A percentile compares a stretch with the other conserved stretches of the same genome.
phyloP scores from a whole-genome alignment of 2,888 invertebrate species.

The Stomorhina lunata region DNA sequence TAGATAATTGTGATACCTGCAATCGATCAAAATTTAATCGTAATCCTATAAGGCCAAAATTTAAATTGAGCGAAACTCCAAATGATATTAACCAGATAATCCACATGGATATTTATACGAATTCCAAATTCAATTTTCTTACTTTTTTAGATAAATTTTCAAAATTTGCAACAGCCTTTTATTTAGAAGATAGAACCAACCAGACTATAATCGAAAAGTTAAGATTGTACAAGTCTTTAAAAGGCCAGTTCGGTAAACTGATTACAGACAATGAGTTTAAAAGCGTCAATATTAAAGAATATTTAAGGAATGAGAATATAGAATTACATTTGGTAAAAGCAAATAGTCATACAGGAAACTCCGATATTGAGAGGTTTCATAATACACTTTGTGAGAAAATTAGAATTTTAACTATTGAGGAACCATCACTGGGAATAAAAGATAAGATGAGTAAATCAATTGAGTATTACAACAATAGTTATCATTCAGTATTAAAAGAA shows the following conservation, averaged over 20 bases:
- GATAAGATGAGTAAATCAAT: constrained; percentile 26
- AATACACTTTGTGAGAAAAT: constrained; percentile 32
- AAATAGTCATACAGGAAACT: constrained; percentile 23
- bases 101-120: too few species aligned
- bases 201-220: constrained; percentile 46
- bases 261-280: constrained; percentile 45
- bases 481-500: constrained; percentile 22
- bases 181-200: too few species aligned
- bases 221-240: constrained; percentile 31
- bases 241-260: constrained; percentile 35
- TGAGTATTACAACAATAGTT: constrained; percentile 37
- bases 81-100: background rate
- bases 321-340: constrained; percentile 14
- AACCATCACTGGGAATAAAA: constrained; percentile 1
- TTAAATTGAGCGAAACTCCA: constrained; percentile 8
- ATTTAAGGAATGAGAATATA: constrained; percentile 14
- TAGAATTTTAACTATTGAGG: background rate
- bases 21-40: constrained; percentile 13
- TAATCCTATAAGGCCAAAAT: background rate
- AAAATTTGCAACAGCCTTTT: too few species aligned
- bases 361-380: constrained; percentile 22
- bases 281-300: constrained; percentile 34
- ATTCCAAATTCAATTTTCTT: too few species aligned
- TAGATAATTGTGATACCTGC: constrained; percentile 5
- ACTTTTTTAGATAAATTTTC: too few species aligned